Evolutionary conservation across 2,888 invertebrate genomes (phyloP).

Genomic region (Mesorhabditis sp.): DNA sequence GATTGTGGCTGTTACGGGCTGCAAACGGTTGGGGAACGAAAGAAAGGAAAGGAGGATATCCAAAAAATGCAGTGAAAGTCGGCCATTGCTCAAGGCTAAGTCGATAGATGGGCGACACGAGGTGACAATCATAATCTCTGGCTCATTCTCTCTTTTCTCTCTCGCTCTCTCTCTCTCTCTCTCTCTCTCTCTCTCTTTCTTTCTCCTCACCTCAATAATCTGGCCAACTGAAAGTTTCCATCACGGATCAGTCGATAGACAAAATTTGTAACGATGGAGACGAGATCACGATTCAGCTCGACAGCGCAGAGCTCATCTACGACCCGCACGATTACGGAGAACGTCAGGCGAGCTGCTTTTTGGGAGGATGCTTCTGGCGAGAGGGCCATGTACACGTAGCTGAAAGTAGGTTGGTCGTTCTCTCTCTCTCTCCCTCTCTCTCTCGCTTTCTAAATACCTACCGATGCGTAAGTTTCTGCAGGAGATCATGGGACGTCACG

Average conservation of each 20-base stretch:
- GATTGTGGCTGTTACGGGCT: too few species aligned
- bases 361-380: constrained; percentile 63
- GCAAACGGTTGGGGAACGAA: too few species aligned
- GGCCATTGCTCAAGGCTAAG: too few species aligned
- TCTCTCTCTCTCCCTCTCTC: neutral
- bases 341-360: constrained; percentile 76
- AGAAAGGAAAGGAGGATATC: too few species aligned
- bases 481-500: constrained; percentile 44
- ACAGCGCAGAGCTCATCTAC: constrained; percentile 76
- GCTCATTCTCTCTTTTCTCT: neutral
- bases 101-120: too few species aligned
- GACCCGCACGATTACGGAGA: constrained; percentile 85
- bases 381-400: constrained; percentile 46
- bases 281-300: constrained; percentile 38
- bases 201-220: constrained; percentile 42
- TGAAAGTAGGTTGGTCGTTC: constrained; percentile 15
- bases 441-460: constrained; percentile 11
- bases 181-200: too few species aligned
- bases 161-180: too few species aligned
- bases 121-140: too few species aligned
- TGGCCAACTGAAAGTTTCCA: constrained; percentile 83
- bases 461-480: constrained; percentile 51
- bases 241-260: constrained; percentile 86
- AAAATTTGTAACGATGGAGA: constrained; percentile 74
- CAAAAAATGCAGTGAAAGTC: too few species aligned